Conservation (phyloP, 2,797 vertebrate genomes). For the Melanotaenia maccullochi region DNA sequence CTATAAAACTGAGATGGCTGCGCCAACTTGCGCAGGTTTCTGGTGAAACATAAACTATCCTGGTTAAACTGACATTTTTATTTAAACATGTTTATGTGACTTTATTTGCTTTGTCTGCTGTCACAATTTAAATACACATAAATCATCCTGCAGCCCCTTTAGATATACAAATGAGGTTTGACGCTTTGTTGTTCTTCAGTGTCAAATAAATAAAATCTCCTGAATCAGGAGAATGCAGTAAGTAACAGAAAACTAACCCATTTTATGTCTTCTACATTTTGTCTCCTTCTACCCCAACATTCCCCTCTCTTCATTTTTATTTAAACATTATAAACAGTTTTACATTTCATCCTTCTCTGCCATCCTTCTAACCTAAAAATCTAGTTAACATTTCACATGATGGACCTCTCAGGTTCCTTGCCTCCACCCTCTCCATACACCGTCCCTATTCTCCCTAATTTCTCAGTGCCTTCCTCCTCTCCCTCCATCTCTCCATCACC, state of each 20-base stretch:
- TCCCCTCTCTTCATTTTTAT: conserved; percentile 12
- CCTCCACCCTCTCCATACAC: conserved; percentile 74
- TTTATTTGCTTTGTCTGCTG: conserved; percentile 53
- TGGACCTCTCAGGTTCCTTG: conserved; percentile 76
- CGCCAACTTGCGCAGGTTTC: conserved; percentile 53
- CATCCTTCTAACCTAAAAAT: conserved; percentile 5
- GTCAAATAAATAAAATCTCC: conserved; percentile 23
- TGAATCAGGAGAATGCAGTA: conserved; percentile 15
- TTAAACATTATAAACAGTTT: conserved; percentile 24
- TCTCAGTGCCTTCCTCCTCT: conserved; percentile 72
- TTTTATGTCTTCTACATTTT: conserved; percentile 31
- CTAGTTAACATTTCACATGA: conserved; percentile 43
- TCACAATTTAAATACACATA: conserved; percentile 41
- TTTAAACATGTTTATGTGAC: conserved; percentile 63
- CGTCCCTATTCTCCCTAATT: conserved; percentile 69
- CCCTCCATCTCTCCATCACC: conserved; percentile 81
- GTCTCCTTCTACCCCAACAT: neutral
- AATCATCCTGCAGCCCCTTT: conserved; percentile 14
- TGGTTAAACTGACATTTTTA: conserved; percentile 57
- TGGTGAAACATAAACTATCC: conserved; percentile 57
- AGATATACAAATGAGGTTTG: conserved; percentile 14
- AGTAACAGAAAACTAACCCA: conserved; percentile 43
- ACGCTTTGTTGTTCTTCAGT: conserved; percentile 24
- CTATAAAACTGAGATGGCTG: conserved; percentile 56
- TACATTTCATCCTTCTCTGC: conserved; percentile 11